Conservation (phyloP, 1,140 invertebrate species). For the Meloidogyne floridensis region DNA sequence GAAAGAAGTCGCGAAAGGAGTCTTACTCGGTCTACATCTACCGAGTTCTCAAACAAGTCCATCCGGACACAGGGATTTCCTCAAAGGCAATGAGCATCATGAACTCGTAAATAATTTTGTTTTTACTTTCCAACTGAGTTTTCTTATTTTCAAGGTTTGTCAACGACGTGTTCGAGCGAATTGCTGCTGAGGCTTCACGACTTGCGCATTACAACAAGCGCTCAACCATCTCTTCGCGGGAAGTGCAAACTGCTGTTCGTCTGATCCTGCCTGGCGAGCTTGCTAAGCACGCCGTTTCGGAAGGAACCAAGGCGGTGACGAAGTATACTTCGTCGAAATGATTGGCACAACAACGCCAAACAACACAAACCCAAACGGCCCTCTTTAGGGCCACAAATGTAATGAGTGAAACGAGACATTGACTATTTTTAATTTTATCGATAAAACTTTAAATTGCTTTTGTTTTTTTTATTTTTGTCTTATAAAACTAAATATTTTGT, state of each 20-base stretch:
- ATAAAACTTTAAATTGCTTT: background rate
- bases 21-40: constrained; percentile 53
- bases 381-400: constrained; percentile 10
- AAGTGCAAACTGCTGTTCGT: constrained; percentile 68
- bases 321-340: constrained; percentile 70
- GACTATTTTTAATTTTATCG: background rate
- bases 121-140: background rate
- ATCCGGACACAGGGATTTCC: constrained; percentile 68
- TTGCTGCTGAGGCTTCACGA: constrained; percentile 53
- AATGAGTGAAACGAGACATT: background rate
- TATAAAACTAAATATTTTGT: background rate
- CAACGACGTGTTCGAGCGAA: constrained; percentile 56
- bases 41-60: constrained; percentile 50
- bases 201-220: constrained; percentile 63
- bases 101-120: constrained; percentile 68
- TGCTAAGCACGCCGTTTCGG: constrained; percentile 66
- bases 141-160: constrained; percentile 66
- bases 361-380: constrained; percentile 34
- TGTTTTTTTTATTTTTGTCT: background rate
- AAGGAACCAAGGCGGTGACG: constrained; percentile 70
- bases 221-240: constrained; percentile 68
- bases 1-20: constrained; percentile 11
- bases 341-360: background rate
- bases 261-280: constrained; percentile 68
- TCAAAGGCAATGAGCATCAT: constrained; percentile 73